phyloP scores from a whole-genome alignment of 2,113 vertebrate species.

The Peucedramus taeniatus region DNA sequence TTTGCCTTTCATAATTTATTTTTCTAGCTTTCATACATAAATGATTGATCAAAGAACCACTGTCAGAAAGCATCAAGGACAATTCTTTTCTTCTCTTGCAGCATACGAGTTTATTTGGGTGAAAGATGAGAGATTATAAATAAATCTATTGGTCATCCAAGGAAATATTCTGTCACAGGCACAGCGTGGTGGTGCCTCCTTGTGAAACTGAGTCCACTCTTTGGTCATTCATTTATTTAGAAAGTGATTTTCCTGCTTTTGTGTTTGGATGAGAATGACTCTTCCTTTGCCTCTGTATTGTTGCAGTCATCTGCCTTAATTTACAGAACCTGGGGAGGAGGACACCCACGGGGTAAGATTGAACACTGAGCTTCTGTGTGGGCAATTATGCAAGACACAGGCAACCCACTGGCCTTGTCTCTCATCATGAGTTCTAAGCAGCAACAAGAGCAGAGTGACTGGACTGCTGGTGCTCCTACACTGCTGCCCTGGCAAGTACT shows the following conservation, averaged over 20 bases:
- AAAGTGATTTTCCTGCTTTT: not conserved
- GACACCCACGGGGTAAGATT: not conserved
- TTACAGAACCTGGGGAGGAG: not conserved
- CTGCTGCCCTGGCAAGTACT: not conserved
- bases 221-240: not conserved
- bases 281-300: not conserved
- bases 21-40: not conserved
- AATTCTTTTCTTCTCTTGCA: not conserved
- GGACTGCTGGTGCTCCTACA: not conserved
- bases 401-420: not conserved
- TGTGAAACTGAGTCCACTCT: not conserved
- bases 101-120: not conserved
- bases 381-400: not conserved
- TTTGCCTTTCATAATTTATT: not conserved
- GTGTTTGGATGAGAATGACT: not conserved
- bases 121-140: not conserved
- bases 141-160: not conserved
- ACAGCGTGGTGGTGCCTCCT: fast-evolving
- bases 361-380: not conserved
- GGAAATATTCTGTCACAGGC: not conserved
- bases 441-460: not conserved
- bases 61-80: not conserved
- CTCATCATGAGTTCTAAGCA: not conserved
- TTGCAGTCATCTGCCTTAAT: not conserved
- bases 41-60: not conserved